These are phyloP conservation scores for Erpetoichthys calabaricus DNA, from an alignment of 2,797 vertebrate species.

Conservation along the genomic window DNA sequence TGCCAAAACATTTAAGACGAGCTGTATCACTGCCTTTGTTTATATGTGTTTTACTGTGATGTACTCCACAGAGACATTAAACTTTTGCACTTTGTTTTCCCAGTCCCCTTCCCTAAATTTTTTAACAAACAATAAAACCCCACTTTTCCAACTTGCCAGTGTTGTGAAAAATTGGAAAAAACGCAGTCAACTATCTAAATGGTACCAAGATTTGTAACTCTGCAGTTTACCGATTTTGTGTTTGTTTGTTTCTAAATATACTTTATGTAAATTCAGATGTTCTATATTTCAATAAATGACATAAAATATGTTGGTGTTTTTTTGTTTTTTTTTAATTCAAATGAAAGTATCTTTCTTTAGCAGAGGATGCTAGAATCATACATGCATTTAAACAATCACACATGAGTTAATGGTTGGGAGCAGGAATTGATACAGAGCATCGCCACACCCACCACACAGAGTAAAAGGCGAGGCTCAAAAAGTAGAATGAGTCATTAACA, in stretches of 20 bases:
- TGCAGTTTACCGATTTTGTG: constrained; percentile 22
- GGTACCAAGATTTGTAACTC: too few relatives aligned
- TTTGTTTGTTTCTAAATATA: constrained; percentile 36
- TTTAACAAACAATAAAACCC: constrained; percentile 66
- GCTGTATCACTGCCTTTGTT: constrained; percentile 87
- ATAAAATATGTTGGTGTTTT: constrained; percentile 57
- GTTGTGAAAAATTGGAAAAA: constrained; percentile 19
- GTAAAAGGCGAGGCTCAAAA: too few relatives aligned
- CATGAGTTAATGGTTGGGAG: too few relatives aligned
- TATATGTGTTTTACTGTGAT: constrained; percentile 75
- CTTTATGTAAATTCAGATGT: constrained; percentile 86
- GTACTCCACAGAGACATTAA: constrained; percentile 67
- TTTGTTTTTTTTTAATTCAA: too few relatives aligned
- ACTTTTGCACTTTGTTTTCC: constrained; percentile 82
- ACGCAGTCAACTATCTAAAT: too few relatives aligned
- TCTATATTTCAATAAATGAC: constrained; percentile 97
- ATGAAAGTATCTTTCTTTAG: too few relatives aligned
- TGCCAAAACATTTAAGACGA: constrained; percentile 63
- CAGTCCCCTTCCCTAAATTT: constrained; percentile 38
- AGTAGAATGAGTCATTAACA: too few relatives aligned
- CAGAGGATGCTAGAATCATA: too few relatives aligned
- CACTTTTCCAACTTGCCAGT: constrained; percentile 39
- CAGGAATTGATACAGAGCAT: too few relatives aligned
- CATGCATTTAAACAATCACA: too few relatives aligned
- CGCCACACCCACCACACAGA: too few relatives aligned